These are phyloP conservation scores for Anthophora plumipes DNA, from an alignment of 2,888 invertebrate species.

Conservation along the genomic window DNA sequence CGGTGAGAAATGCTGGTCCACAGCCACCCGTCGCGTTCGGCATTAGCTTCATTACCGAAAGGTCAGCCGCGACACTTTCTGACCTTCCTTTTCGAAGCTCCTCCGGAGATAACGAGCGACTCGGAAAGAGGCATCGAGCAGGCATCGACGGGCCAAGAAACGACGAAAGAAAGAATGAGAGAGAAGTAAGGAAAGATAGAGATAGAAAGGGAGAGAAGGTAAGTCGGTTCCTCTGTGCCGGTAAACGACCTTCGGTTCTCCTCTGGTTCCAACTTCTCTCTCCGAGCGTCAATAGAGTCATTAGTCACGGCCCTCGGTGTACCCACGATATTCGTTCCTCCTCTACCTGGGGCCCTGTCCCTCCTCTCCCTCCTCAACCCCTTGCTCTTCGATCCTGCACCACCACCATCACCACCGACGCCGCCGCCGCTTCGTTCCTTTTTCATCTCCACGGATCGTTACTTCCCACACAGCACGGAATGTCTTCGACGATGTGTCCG, in stretches of 20 bases:
- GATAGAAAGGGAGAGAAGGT: conserved; percentile 8
- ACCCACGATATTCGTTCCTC: conserved; percentile 74
- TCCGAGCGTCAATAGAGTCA: conserved; percentile 80
- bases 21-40: conserved; percentile 58
- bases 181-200: not conserved
- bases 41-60: conserved; percentile 65
- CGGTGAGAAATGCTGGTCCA: conserved; percentile 37
- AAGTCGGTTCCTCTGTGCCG: conserved; percentile 67
- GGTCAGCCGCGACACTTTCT: conserved; percentile 66
- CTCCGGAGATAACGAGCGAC: conserved; percentile 59
- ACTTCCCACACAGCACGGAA: conserved; percentile 60
- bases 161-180: conserved; percentile 2
- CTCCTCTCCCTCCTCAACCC: conserved; percentile 6
- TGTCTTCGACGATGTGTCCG: conserved; percentile 41
- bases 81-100: conserved; percentile 53
- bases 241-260: conserved; percentile 74
- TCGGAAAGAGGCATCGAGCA: conserved; percentile 23
- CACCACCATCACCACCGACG: not conserved
- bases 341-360: conserved; percentile 66
- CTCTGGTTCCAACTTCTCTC: conserved; percentile 68
- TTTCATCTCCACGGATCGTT: conserved; percentile 60
- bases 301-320: conserved; percentile 79
- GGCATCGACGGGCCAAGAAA: conserved; percentile 22
- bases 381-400: not conserved
- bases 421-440: conserved; percentile 39